Base-by-base conservation (phyloP, 2,888 invertebrate species). In the Leptinotarsa peninsularis region DNA sequence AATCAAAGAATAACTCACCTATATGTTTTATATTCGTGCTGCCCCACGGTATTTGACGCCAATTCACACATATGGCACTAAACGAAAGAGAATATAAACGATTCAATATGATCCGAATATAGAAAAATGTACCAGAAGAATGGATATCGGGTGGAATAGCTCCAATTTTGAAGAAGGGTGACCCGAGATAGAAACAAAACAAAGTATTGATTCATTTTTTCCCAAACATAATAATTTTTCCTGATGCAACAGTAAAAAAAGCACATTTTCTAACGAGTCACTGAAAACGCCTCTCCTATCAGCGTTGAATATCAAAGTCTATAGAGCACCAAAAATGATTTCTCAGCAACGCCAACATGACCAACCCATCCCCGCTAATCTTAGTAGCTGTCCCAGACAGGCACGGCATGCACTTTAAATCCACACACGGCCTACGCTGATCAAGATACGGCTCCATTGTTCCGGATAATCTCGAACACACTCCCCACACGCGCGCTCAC, bases 401-500 rank as follows among this genome's bases (percentile, higher is more conserved):
- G 73, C 76, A 76, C 73, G 58, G 67, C 66, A 56, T 72, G 76
- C 73, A 76, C 76, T 76, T 73, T 72, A 70, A 66, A 70, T 76
- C 72, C 78, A 73, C 80, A 79, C 81, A 82, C 79, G 79, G 83
- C 81, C 82, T 79, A 77, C 83, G 83, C 73, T 82, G 85, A 86
- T 86, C 86, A 81, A 85, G 86, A 87, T 86, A 87, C 79, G 82
- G 82, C 76, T 80, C 81, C 54, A 83, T 86, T 86, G 85, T 86
- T 83, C 81, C 79, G 81, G 83, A 83, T 87, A 87, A 87, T 87
- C 87, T 87, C 85, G 77, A 83, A 82, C 87, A 87, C 87, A 83
- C 86, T 84, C 83, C 84, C 80, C 80, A 81, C 81, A 82, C 81
- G 78, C 72, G 74, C 78, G 77, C 77, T 76, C 81, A 77, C 81